Evolutionary conservation across 2,797 vertebrate species (phyloP), one percentile per base, ranked within the genome.

Genomic region (Notoglanidium macrostoma): DNA sequence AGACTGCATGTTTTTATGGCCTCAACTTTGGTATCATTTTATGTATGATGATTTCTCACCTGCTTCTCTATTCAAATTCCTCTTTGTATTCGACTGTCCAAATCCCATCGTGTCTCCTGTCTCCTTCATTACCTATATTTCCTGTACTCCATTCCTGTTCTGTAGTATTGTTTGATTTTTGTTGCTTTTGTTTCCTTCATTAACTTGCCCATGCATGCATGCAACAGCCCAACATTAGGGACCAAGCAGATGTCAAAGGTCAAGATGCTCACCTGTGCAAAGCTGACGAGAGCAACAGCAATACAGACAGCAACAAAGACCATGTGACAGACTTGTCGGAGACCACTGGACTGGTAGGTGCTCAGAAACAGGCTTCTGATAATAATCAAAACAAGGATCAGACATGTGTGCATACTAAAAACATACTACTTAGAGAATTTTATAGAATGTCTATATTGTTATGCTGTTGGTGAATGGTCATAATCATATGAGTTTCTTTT

Each of bases 161-260:
- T 91, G 89, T 91, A 87, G 86, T 93, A 93, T 78, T 90, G 91
- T 87, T 89, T 89, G 55, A 90, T 91, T 89, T 93, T 92, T 90
- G 90, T 93, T 91, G 90, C 88, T 90, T 89, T 90, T 68, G 72
- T 92, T 94, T 94, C 91, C 92, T 91, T 95, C 95, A 96, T 96
- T 95, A 95, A 96, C 95, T 94, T 95, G 94, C 95, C 95, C 95
- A 95, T 96, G 95, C 96, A 96, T 97, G 95, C 96, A 96, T 97
- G 95, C 96, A 98, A 97, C 97, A 98, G 92, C 94, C 97, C 95
- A 96, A 98, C 95, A 98, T 95, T 97, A 98, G 98, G 96, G 97
- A 97, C 91, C 94, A 95, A 91, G 94, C 94, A 80, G 96, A 95
- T 57, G 93, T 93, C 74, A 92, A 93, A 89, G 92, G 89, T 91